Evolutionary conservation across 1,140 invertebrate species (phyloP).

Genomic region (Hypothenemus hampei): DNA sequence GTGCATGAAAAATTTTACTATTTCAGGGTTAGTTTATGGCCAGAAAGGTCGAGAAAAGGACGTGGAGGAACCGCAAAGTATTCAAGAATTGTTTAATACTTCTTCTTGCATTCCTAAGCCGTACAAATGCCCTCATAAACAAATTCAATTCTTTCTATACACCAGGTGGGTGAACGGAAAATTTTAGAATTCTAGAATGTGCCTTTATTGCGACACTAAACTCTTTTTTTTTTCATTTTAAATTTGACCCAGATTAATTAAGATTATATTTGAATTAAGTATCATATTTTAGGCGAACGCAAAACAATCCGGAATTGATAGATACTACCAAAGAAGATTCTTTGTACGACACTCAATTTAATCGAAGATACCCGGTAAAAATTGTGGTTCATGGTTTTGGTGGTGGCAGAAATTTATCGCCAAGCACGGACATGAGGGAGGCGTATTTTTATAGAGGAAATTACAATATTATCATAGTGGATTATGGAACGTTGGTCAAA

Average conservation of each 20-base stretch:
- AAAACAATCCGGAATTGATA: constrained; percentile 64
- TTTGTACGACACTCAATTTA: constrained; percentile 65
- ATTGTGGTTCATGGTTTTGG: constrained; percentile 80
- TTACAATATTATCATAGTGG: constrained; percentile 84
- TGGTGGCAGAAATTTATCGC: constrained; percentile 69
- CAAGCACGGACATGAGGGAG: constrained; percentile 74
- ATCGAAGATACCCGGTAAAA: constrained; percentile 69
- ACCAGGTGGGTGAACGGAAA: constrained; percentile 59
- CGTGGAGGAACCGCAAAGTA: constrained; percentile 45
- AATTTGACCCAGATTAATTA: no score
- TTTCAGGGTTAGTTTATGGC: constrained; percentile 37
- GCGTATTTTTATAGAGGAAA: constrained; percentile 74
- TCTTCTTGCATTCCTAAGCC: constrained; percentile 76
- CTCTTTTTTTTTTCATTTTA: no score
- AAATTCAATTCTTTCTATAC: constrained; percentile 78
- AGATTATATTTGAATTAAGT: no score
- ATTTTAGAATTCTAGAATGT: not conserved
- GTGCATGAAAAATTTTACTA: no score
- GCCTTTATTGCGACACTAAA: not conserved
- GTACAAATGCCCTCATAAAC: constrained; percentile 71
- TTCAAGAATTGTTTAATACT: constrained; percentile 69
- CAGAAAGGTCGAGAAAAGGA: constrained; percentile 44
- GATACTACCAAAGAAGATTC: constrained; percentile 65
- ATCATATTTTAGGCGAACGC: constrained; percentile 67
- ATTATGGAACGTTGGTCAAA: constrained; percentile 73